Evolutionary conservation across 1,140 invertebrate genomes (phyloP).

Genomic region (Pseudomyrmex flavicornis): DNA sequence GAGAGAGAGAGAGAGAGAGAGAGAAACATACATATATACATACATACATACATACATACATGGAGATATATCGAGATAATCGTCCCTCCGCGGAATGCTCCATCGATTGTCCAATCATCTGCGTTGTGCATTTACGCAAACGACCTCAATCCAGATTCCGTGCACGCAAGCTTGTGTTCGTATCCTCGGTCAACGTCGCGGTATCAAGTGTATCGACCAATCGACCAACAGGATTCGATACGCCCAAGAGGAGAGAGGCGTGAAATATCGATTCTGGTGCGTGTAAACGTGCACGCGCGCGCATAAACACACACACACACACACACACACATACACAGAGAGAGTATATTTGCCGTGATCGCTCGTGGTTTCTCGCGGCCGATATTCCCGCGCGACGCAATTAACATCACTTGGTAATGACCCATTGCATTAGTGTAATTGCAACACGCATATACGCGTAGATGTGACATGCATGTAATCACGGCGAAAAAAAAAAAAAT

Average conservation of each 20-base stretch:
- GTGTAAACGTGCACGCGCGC: neutral
- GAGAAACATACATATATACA: no score
- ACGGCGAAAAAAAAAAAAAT: conserved; percentile 35
- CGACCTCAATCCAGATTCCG: conserved; percentile 17
- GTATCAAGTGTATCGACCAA: conserved; percentile 39
- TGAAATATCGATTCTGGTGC: conserved; percentile 28
- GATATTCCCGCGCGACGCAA: conserved; percentile 60
- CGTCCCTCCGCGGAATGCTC: neutral
- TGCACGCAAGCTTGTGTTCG: conserved; percentile 32
- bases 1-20: no score
- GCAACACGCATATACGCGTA: conserved; percentile 47
- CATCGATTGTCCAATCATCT: conserved; percentile 40
- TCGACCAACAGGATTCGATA: neutral
- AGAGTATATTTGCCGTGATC: neutral
- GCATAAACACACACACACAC: neutral
- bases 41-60: neutral
- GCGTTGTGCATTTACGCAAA: conserved; percentile 33
- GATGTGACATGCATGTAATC: conserved; percentile 59
- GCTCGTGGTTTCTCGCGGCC: conserved; percentile 53
- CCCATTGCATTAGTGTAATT: conserved; percentile 49
- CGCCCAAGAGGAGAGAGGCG: neutral
- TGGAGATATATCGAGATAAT: neutral
- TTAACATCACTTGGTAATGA: conserved; percentile 64
- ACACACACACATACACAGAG: neutral
- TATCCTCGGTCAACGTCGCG: conserved; percentile 40